Evolutionary conservation across 1,140 invertebrate species (phyloP).

Genomic region (Choristoneura fumiferana): DNA sequence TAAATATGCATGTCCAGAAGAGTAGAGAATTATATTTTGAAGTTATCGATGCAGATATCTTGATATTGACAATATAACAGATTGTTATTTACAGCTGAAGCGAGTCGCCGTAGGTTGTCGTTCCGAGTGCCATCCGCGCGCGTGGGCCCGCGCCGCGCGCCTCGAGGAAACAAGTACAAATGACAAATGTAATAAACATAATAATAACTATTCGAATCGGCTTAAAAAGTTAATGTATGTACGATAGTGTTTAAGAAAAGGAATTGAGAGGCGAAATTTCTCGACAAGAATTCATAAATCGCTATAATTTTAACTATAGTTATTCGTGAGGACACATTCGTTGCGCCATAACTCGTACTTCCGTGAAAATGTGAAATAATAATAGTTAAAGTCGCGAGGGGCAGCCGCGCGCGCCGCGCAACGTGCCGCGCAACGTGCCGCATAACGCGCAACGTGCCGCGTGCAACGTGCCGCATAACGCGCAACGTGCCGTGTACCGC

Average conservation of each 20-base stretch:
- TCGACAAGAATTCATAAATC: constrained; percentile 20
- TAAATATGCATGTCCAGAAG: constrained; percentile 69
- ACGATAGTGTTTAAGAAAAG: constrained; percentile 61
- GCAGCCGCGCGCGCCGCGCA: too few species aligned
- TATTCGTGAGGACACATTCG: constrained; percentile 25
- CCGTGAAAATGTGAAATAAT: constrained; percentile 33
- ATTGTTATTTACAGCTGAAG: constrained; percentile 70
- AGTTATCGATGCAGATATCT: constrained; percentile 71
- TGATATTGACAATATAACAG: constrained; percentile 71
- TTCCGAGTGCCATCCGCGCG: constrained; percentile 10
- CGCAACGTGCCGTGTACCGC: too few species aligned
- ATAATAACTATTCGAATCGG: constrained; percentile 61
- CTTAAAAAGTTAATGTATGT: constrained; percentile 46
- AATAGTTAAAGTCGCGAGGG: constrained; percentile 25
- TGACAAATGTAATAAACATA: constrained; percentile 46
- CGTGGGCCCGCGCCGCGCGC: constrained; percentile 25
- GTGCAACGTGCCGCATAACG: too few species aligned
- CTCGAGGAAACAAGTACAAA: constrained; percentile 64
- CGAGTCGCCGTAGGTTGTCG: constrained; percentile 27
- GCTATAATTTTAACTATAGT: constrained; percentile 17
- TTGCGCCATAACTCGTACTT: constrained; percentile 41
- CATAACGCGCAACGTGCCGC: too few species aligned
- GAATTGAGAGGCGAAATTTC: constrained; percentile 57
- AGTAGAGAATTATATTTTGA: constrained; percentile 68
- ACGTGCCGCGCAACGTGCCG: too few species aligned